A percentile compares a stretch with the other conserved stretches of the same genome.
These are phyloP conservation scores for Phalera bucephala DNA, from an alignment of 2,888 invertebrate species.

Conservation along the genomic window DNA sequence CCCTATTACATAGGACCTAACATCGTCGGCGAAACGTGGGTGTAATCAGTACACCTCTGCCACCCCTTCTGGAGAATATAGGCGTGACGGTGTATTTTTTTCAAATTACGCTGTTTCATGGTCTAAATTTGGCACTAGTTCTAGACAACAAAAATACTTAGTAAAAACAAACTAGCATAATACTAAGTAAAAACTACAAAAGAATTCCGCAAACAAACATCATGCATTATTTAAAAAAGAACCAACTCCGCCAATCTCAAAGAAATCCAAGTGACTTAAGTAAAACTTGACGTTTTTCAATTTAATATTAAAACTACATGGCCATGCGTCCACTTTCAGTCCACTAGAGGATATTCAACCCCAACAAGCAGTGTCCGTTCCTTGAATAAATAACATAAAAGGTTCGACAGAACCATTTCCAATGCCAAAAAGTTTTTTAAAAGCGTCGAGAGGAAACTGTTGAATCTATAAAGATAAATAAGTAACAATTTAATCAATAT, in stretches of 20 bases:
- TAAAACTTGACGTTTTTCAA: neutral
- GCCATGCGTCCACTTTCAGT: neutral
- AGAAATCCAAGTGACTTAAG: neutral
- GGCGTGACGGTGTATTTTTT: too few relatives aligned
- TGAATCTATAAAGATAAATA: conserved; percentile 18
- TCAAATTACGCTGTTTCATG: too few relatives aligned
- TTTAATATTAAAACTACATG: neutral
- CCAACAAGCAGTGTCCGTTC: conserved; percentile 18
- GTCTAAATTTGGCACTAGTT: too few relatives aligned
- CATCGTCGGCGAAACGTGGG: too few relatives aligned
- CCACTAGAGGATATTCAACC: neutral
- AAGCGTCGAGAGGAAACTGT: conserved; percentile 4
- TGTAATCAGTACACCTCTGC: too few relatives aligned
- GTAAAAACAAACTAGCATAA: too few relatives aligned
- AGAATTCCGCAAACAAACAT: neutral
- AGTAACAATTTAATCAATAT: conserved; percentile 38
- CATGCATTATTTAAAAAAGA: neutral
- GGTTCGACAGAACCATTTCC: conserved; percentile 5
- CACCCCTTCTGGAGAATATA: too few relatives aligned
- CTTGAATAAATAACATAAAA: conserved; percentile 29
- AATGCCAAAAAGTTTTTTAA: conserved; percentile 26
- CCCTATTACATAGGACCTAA: too few relatives aligned
- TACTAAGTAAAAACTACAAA: too few relatives aligned
- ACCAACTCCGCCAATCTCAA: neutral
- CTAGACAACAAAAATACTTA: too few relatives aligned